phyloP scores from a whole-genome alignment of 2,113 vertebrate species.

The Pogonocichla stellata region DNA sequence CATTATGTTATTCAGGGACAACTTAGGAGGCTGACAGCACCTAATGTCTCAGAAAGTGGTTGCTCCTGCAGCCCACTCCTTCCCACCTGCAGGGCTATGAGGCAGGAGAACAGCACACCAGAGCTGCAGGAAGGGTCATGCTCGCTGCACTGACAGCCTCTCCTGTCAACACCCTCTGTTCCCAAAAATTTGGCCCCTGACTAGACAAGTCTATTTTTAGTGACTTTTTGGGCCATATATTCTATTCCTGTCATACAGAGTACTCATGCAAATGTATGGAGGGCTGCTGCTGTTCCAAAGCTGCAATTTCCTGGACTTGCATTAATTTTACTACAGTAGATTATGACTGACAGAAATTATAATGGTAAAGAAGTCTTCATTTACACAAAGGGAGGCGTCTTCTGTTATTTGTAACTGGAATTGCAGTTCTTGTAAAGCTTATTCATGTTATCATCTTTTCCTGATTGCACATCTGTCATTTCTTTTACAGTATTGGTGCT shows the following conservation, averaged over 20 bases:
- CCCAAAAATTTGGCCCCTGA: background rate
- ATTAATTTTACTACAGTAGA: slow-evolving; percentile 30
- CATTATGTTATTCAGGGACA: background rate
- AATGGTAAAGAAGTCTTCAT: background rate
- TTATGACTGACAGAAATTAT: slow-evolving; percentile 42
- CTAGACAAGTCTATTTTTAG: background rate
- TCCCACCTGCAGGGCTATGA: background rate
- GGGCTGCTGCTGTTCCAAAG: slow-evolving; percentile 14
- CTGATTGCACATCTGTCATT: slow-evolving; percentile 15
- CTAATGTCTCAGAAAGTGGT: background rate
- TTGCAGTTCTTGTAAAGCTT: background rate
- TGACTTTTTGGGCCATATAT: background rate
- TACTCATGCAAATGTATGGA: background rate
- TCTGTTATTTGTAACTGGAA: slow-evolving; percentile 4
- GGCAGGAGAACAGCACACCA: background rate
- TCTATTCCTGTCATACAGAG: background rate
- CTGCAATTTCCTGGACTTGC: background rate
- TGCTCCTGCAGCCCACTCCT: background rate
- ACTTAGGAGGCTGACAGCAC: background rate
- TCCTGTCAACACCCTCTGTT: background rate
- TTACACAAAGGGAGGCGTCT: slow-evolving; percentile 18
- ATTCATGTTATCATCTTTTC: slow-evolving; percentile 22
- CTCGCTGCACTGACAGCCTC: background rate
- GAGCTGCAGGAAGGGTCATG: background rate
- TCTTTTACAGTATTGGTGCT: slow-evolving; percentile 11